Percentiles rank a stretch among this genome's conserved stretches.
Conservation (phyloP, 2,797 vertebrate species). For the Basileuterus tristriatus region DNA sequence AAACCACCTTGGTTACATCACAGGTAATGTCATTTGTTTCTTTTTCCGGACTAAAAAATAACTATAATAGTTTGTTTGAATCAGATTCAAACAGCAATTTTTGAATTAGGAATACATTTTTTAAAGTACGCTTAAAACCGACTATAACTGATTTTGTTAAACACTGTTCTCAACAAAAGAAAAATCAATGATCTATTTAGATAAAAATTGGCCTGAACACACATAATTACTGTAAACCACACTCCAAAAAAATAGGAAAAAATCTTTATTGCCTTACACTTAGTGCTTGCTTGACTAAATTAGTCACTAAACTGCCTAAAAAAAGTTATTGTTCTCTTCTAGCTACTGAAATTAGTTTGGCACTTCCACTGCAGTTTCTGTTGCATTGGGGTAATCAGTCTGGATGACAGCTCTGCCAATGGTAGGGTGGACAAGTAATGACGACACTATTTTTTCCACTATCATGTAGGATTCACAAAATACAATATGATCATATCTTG, state of each 20-base stretch:
- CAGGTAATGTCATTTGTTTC: neutral
- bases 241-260: neutral
- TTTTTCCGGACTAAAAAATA: neutral
- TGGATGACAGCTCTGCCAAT: neutral
- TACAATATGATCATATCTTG: neutral
- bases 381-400: neutral
- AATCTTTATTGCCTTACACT: neutral
- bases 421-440: neutral
- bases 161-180: neutral
- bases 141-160: neutral
- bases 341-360: neutral
- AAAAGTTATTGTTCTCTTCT: neutral
- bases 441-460: neutral
- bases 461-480: neutral
- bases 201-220: neutral
- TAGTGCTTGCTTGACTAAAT: neutral
- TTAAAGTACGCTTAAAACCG: neutral
- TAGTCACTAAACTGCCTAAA: neutral
- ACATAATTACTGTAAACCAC: neutral
- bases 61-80: neutral
- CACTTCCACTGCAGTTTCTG: neutral
- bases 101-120: neutral
- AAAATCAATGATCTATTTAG: neutral
- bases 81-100: neutral
- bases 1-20: neutral